Conservation (phyloP, 2,888 invertebrate genomes). For the Petrolisthes manimaculis region DNA sequence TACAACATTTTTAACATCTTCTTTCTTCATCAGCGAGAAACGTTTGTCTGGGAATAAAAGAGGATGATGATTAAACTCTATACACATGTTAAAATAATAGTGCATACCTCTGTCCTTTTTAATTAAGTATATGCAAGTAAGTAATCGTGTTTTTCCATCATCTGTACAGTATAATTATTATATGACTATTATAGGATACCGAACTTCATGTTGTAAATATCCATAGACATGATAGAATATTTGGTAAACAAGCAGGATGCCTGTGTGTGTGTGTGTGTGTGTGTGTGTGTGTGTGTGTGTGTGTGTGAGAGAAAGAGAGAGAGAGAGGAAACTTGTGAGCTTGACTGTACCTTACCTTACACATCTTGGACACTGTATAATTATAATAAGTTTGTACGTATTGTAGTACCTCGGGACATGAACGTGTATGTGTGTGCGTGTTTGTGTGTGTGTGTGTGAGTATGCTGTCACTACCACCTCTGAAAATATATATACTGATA, state of each 20-base stretch:
- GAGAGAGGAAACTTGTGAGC: neutral
- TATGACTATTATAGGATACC: neutral
- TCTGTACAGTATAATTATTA: neutral
- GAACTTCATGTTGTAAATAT: neutral
- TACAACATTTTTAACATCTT: too few relatives aligned
- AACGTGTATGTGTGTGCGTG: neutral
- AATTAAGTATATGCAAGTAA: too few relatives aligned
- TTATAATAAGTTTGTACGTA: too few relatives aligned
- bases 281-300: slow-evolving; percentile 13
- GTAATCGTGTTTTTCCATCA: too few relatives aligned
- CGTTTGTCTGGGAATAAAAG: too few relatives aligned
- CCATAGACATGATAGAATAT: neutral
- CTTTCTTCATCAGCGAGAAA: too few relatives aligned
- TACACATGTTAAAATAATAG: neutral
- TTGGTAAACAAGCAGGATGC: neutral
- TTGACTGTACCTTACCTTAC: too few relatives aligned
- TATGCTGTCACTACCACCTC: too few relatives aligned
- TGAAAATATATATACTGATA: too few relatives aligned
- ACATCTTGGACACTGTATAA: too few relatives aligned
- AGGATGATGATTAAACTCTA: neutral
- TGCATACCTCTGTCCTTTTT: too few relatives aligned
- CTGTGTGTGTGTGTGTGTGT: slow-evolving; percentile 3
- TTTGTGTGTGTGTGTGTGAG: neutral
- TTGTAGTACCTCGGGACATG: too few relatives aligned
- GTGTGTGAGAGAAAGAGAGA: neutral